These are phyloP conservation scores for Ennomos erosarius DNA, from an alignment of 2,888 invertebrate species.

Conservation along the genomic window DNA sequence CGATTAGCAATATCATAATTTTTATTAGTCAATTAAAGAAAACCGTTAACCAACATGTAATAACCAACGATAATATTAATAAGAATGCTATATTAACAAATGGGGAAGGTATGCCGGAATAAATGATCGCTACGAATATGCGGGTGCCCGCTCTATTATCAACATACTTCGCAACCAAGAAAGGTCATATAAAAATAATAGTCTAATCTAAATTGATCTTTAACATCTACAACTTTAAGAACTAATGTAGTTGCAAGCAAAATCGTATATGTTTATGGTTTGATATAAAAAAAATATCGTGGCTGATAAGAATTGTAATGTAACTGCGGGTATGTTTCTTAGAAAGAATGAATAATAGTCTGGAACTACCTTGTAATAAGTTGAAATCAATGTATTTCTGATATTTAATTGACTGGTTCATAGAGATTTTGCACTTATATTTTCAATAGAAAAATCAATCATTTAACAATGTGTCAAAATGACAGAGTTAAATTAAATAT, in stretches of 20 bases:
- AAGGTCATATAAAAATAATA: constrained; percentile 41
- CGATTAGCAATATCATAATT: not conserved
- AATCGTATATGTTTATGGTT: constrained; percentile 61
- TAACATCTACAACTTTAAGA: constrained; percentile 37
- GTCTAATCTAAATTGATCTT: constrained; percentile 46
- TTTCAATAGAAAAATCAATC: too few relatives aligned
- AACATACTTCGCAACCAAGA: constrained; percentile 38
- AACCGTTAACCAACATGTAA: constrained; percentile 79
- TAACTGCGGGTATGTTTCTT: constrained; percentile 32
- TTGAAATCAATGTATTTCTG: too few relatives aligned
- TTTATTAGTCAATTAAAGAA: constrained; percentile 41
- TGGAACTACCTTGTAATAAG: too few relatives aligned
- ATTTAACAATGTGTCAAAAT: too few relatives aligned
- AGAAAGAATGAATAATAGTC: constrained; percentile 12
- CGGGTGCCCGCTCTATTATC: constrained; percentile 73
- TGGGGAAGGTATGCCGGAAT: constrained; percentile 76
- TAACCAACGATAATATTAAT: constrained; percentile 70
- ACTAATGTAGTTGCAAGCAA: constrained; percentile 19
- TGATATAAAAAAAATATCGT: constrained; percentile 66
- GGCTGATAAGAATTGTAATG: constrained; percentile 57
- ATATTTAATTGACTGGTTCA: too few relatives aligned
- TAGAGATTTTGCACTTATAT: too few relatives aligned
- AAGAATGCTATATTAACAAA: constrained; percentile 76
- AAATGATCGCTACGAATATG: constrained; percentile 68
- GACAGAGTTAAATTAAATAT: too few relatives aligned